Base-by-base conservation (phyloP, 2,113 vertebrate genomes). In the Ictalurus punctatus region DNA sequence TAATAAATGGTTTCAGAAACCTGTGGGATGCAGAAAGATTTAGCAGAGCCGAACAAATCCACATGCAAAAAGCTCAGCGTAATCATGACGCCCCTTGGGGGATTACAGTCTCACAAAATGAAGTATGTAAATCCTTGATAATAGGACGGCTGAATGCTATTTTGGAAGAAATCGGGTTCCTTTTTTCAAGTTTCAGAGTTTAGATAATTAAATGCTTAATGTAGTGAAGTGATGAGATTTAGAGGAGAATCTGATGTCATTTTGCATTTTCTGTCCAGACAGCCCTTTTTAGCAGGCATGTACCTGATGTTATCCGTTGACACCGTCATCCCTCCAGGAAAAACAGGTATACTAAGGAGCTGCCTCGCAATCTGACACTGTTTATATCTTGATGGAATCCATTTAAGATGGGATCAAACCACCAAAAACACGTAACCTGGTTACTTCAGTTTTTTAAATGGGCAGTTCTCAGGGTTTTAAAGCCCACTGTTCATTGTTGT, bases 241-340 rank as follows among this genome's bases (percentile, higher is more conserved):
- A 80, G 44, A 34, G 17, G 34, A 23, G 13, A 14, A 84, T 76
- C 56, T 84, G 40, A 88, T 84, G 56, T 37, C 56, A 23, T 65
- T 73, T 65, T 78, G 10, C 40, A 19, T 80, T 80, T 30, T 89
- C n/a, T 58, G 89, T 94, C 3, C 92, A 99, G 98, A 92, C 98
- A 99, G 92, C 98, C 97, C 54, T 97, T 97, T 94, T 97, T 98
- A 93, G 98, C 98, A 87, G 98, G 98, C 91, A 99, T 99, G 90
- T 99, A 99, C 94, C 96, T 99, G 90, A 96, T 99, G 93, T 98
- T 99, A 97, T 97, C 98, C 86, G 93, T 97, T 90, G 96, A 97
- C 90, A 97, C 98, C 0, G 94, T 98, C 48, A 98, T 99, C 93
- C 96, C 95, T 74, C 96, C 98, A 79, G 98, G 97, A 19, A 96